These are phyloP conservation scores for Aphaenogaster floridana DNA, from an alignment of 1,140 invertebrate species.

Conservation along the genomic window DNA sequence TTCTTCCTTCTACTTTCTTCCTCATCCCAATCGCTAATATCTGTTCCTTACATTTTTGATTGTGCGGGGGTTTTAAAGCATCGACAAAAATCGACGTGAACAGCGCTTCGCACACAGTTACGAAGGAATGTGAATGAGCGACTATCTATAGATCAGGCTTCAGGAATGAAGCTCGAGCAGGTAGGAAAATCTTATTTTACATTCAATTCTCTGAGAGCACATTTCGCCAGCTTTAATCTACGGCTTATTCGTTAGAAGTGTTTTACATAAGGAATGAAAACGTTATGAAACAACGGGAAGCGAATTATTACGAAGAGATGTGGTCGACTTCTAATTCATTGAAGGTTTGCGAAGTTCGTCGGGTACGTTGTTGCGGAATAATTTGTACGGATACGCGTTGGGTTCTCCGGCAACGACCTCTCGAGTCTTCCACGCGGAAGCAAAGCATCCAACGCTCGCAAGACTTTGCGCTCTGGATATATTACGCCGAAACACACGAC, in stretches of 20 bases:
- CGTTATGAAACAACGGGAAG: neutral
- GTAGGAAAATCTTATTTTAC: neutral
- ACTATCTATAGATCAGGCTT: neutral
- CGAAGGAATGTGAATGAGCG: neutral
- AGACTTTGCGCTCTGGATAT: slow-evolving; percentile 12
- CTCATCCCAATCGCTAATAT: too few species aligned
- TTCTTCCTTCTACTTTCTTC: too few species aligned
- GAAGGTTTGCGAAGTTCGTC: neutral
- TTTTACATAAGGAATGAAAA: neutral
- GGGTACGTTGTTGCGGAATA: neutral
- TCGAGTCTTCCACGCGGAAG: slow-evolving; percentile 41
- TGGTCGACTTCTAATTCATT: neutral
- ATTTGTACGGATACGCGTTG: neutral
- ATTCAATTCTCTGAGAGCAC: neutral
- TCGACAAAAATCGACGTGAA: neutral
- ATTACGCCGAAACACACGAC: slow-evolving; percentile 51
- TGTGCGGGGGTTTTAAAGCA: neutral
- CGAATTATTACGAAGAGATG: neutral
- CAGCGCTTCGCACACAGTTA: neutral
- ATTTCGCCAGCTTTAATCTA: neutral
- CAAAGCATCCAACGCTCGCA: slow-evolving; percentile 4
- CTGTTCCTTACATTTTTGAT: too few species aligned
- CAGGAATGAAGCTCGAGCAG: neutral
- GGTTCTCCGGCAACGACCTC: neutral
- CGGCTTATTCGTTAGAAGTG: neutral